Evolutionary conservation across 2,888 invertebrate species (phyloP), one percentile per base, ranked within the genome.

Genomic region (Sphaerophoria rueppellii): DNA sequence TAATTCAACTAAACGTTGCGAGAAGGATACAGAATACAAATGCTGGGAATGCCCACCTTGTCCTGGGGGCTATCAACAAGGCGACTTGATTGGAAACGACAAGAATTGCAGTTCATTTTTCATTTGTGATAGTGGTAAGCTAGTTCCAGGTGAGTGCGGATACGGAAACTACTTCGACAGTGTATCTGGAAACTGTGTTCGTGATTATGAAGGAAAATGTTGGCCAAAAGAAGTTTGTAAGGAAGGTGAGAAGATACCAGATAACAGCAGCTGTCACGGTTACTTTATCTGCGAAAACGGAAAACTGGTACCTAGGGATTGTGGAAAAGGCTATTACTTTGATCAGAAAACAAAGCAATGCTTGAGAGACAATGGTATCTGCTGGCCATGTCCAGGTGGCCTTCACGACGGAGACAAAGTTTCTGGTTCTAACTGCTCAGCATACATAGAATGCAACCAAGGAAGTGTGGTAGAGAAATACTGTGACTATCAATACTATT

Each of bases 161-260:
- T 61, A 16, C 3, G 88, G 87, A 16, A 85, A 86, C 50, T 89
- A 87, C 63, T 89, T 88, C 52, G 87, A 89, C 46, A 58, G 0
- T 4, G 4, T 16, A 0, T 24, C 69, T 14, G 60, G 73, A 46
- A 60, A 12, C 7, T 69, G 87, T 37, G 55, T 71, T 7, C 24
- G 7, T 0, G 87, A 80, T 34, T 24, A 35, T 0, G 37, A 67
- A 11, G 70, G 78, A 7, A 0, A 11, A 1, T 87, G 87, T 65
- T 85, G 87, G 86, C 40, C 40, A 40, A 6, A 40, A 9, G 24
- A 24, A 57, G 55, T 34, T 34, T 37, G 9, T 24, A 11, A 5
- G 54, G 54, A 54, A 54, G 54, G 54, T 4, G 54, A 48, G 1
- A n/a, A n/a, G 4, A n/a, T 48, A 6, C 14, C 48, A 6, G 48